Percentiles rank a stretch among this genome's conserved stretches.
These are phyloP conservation scores for Nothocercus julius DNA, from an alignment of 2,113 vertebrate species.

Conservation along the genomic window DNA sequence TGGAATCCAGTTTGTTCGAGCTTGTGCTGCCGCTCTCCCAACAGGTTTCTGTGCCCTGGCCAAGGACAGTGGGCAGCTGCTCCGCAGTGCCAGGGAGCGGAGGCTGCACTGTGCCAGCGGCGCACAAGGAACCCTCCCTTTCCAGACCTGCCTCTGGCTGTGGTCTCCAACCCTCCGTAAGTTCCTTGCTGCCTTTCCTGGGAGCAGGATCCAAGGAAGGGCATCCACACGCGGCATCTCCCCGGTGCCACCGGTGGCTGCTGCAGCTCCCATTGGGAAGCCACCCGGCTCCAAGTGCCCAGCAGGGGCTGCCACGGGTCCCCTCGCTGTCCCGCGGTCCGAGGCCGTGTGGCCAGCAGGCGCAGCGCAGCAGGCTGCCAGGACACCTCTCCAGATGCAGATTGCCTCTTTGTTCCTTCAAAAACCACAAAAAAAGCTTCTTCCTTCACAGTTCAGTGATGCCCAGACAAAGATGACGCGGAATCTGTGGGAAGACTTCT, in stretches of 20 bases:
- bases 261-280: too few relatives aligned
- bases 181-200: background rate
- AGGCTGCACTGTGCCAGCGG: background rate
- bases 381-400: constrained; percentile 63
- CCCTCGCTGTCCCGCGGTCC: too few relatives aligned
- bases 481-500: constrained; percentile 54
- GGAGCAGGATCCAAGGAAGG: background rate
- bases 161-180: background rate
- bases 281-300: too few relatives aligned
- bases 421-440: constrained; percentile 50
- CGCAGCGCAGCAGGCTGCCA: background rate
- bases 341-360: background rate
- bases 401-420: constrained; percentile 51
- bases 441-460: constrained; percentile 50
- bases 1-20: background rate
- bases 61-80: background rate
- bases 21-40: background rate
- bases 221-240: background rate
- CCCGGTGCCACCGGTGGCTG: background rate
- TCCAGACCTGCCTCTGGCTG: background rate
- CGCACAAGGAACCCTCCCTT: background rate
- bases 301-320: too few relatives aligned
- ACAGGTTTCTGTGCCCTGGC: background rate
- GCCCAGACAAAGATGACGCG: constrained; percentile 60
- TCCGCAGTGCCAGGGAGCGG: too few relatives aligned